Base-by-base conservation (phyloP, 2,888 invertebrate species). In the Geotrupes spiniger region DNA sequence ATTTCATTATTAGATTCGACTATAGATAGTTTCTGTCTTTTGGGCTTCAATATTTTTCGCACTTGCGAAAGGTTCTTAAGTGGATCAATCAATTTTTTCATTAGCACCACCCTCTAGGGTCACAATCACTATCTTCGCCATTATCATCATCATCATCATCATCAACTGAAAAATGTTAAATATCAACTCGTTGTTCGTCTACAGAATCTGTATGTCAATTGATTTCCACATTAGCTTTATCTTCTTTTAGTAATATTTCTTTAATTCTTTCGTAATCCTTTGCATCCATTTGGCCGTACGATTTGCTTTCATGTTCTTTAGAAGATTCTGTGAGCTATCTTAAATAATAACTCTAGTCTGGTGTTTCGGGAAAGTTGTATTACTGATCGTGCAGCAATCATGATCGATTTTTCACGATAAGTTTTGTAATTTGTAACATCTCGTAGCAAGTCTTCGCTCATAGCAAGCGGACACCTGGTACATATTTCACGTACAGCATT, bases 401-500 rank as follows among this genome's bases (percentile, higher is more conserved):
- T 91, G 0, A 99, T 98, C 59, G 96, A 92, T 65, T 92, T 88
- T 64, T 95, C 92, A 66, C 86, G 86, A 66, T 94, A 92, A 26
- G 79, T 82, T 70, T 93, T 95, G 65, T 96, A 98, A 72, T 89
- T 85, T 0, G 89, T 88, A 60, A 99, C 78, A 77, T 99, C 98
- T 61, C 86, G 81, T 14, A 99, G 74, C 45, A 99, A 76, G 70
- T 97, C 98, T 74, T 92, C 90, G 55, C 81, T 84, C 81, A 99
- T 92, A 3, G 92, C 90, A 53, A 97, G 78, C 0, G 99, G 98
- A 74, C 97, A 96, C 40, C 52, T 29, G 12, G 84, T 74, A 75
- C 96, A 96, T 61, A 99, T 88, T 75, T 98, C 98, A 55, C 93
- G 81, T 1, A 97, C 88, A 6, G 98, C 90, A 79, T 99, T 99